phyloP scores from a whole-genome alignment of 2,113 vertebrate genomes.

The Lethenteron reissneri region DNA sequence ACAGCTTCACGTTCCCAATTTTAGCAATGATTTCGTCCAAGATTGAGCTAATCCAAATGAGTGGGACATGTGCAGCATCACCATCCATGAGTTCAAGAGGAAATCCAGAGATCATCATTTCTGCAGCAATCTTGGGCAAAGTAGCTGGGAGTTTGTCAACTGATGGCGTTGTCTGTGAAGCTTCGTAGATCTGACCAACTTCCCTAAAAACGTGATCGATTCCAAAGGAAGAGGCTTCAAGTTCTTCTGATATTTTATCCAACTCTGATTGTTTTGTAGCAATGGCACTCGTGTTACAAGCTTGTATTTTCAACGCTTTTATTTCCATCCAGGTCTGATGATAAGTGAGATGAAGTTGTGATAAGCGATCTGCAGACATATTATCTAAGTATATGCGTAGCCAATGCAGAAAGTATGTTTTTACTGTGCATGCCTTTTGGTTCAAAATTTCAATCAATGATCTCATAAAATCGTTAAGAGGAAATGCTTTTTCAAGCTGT shows the following conservation, averaged over 20 bases:
- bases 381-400: not conserved
- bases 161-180: constrained; percentile 15
- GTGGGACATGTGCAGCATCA: constrained; percentile 29
- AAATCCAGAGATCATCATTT: constrained; percentile 28
- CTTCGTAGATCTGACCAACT: constrained; percentile 42
- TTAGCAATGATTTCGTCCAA: no score
- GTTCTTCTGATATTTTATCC: not conserved
- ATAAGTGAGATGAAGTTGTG: constrained; percentile 8
- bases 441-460: no score
- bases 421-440: no score
- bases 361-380: not conserved
- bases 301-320: not conserved
- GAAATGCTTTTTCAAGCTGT: not conserved
- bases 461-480: no score
- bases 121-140: constrained; percentile 17
- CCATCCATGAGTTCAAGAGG: constrained; percentile 41
- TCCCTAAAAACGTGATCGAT: constrained; percentile 38
- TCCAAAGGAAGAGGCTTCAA: constrained; percentile 25
- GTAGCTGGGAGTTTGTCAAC: not conserved
- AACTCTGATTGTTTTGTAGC: not conserved
- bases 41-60: constrained; percentile 34
- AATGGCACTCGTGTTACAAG: not conserved
- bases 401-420: not conserved
- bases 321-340: not conserved
- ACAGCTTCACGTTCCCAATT: constrained; percentile 15